Conservation (phyloP, 2,797 vertebrate species). For the Spizella passerina region DNA sequence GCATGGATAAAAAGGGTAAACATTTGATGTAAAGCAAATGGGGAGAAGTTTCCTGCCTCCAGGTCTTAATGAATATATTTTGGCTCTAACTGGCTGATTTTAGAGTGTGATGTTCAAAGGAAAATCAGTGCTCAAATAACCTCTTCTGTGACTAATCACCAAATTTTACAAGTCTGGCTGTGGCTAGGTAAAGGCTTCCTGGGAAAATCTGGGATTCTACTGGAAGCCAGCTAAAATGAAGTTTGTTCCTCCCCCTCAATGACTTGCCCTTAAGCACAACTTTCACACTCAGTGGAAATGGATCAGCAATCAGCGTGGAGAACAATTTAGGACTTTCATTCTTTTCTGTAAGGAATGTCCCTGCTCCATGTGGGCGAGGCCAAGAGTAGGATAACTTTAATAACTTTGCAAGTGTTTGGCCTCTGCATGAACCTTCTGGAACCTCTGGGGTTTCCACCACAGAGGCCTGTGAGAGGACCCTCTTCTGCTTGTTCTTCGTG, state of each 20-base stretch:
- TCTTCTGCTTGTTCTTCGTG: background rate
- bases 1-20: constrained; percentile 49
- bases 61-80: constrained; percentile 41
- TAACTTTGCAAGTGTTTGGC: background rate
- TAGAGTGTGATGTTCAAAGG: constrained; percentile 5
- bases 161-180: background rate
- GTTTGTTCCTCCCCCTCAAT: background rate
- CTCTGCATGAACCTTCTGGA: background rate
- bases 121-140: constrained; percentile 12
- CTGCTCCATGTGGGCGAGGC: background rate
- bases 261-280: background rate
- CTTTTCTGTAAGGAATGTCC: background rate
- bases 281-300: background rate
- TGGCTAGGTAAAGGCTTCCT: background rate
- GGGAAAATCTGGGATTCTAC: background rate
- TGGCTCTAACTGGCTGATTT: constrained; percentile 25
- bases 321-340: background rate
- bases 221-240: background rate
- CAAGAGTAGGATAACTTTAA: background rate
- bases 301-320: background rate
- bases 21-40: constrained; percentile 57
- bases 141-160: constrained; percentile 1
- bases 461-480: background rate
- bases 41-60: constrained; percentile 13
- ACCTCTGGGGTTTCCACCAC: background rate